These are phyloP conservation scores for Trichechus manatus DNA, from an alignment of 2,113 vertebrate species.

Conservation along the genomic window DNA sequence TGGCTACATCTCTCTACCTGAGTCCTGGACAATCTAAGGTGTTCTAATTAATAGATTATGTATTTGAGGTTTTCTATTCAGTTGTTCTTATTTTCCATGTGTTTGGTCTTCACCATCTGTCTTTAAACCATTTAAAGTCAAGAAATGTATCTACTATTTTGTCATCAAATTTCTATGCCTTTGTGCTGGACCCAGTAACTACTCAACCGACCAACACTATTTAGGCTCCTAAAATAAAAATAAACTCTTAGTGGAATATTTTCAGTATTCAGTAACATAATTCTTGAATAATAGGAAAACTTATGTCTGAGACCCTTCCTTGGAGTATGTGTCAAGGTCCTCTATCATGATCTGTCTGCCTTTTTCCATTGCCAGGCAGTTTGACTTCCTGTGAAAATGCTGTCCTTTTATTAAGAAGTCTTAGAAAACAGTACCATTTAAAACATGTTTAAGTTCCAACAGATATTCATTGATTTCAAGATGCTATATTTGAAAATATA, in stretches of 20 bases:
- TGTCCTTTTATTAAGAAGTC: neutral
- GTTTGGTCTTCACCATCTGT: neutral
- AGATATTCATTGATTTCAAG: slow-evolving; percentile 17
- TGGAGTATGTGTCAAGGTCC: neutral
- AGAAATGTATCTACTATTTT: neutral
- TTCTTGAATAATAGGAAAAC: neutral
- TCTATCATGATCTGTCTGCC: neutral
- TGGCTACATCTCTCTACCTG: neutral
- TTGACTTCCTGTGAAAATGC: neutral
- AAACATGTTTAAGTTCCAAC: slow-evolving; percentile 7
- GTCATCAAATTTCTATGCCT: neutral
- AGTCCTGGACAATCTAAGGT: neutral
- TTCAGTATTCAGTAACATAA: neutral
- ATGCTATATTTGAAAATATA: neutral
- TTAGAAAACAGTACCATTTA: slow-evolving; percentile 21
- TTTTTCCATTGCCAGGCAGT: neutral
- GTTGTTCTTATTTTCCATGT: neutral
- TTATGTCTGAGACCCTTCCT: neutral
- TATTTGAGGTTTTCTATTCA: neutral
- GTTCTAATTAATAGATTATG: neutral
- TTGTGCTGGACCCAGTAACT: neutral
- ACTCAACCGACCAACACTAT: neutral
- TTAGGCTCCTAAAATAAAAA: neutral
- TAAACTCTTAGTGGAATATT: neutral
- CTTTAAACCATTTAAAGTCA: neutral